Evolutionary conservation across 2,113 vertebrate genomes (phyloP).

Genomic region (Gopherus flavomarginatus): DNA sequence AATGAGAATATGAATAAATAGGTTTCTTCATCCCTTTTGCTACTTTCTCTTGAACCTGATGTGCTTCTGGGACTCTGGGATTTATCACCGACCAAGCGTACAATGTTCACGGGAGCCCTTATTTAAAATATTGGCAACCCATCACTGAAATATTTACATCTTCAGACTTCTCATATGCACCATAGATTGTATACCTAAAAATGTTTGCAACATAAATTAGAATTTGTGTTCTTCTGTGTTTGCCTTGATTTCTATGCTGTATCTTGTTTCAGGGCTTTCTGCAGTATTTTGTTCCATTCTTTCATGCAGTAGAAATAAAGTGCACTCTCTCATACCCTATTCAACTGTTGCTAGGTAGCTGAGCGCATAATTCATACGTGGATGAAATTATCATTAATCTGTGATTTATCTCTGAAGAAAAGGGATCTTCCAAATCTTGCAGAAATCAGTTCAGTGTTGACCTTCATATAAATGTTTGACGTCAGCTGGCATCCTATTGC

Average conservation of each 20-base stretch:
- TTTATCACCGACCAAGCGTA: fast-evolving
- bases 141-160: not conserved
- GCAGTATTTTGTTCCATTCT: fast-evolving
- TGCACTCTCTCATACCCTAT: fast-evolving
- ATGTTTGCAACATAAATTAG: not conserved
- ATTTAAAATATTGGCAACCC: fast-evolving
- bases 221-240: fast-evolving
- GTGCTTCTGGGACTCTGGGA: not conserved
- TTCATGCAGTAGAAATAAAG: fast-evolving
- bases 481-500: not conserved
- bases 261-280: not conserved
- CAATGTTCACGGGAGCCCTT: fast-evolving
- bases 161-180: not conserved
- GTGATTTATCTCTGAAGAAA: not conserved
- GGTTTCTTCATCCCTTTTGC: not conserved
- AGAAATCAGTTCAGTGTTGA: not conserved
- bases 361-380: fast-evolving
- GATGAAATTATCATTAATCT: fast-evolving
- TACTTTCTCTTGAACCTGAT: fast-evolving
- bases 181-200: not conserved
- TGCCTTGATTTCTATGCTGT: not conserved
- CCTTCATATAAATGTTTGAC: not conserved
- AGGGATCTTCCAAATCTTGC: fast-evolving
- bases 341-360: fast-evolving
- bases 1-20: fast-evolving